Base-by-base conservation (phyloP, 2,113 vertebrate species). In the Neolamprologus sp. region DNA sequence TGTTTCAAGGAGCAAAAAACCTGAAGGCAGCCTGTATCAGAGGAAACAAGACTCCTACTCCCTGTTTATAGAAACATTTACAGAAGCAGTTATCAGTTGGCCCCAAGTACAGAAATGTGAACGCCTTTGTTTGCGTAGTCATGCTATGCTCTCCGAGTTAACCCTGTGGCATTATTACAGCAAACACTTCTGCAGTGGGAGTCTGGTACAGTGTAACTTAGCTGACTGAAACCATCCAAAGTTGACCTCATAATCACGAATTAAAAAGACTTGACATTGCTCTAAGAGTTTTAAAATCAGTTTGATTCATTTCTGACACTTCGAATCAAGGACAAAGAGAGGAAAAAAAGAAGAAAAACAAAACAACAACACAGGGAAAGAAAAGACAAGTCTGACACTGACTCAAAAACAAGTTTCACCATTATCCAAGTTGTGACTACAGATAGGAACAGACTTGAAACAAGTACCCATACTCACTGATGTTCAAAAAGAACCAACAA, bases 71-170 rank as follows among this genome's bases (percentile, higher is more conserved):
- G 71, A 90, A 78, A 28, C 65, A 3, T 37, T 47, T n/a, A 78
- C 79, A 16, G 65, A 16, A 37, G 88, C n/a, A 60, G 81, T 47
- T 35, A 73, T 85, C 42, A 35, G 68, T 21, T 19, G 45, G 82
- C 65, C 53, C 31, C 23, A 65, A 81, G 75, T 17, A 3, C 47
- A 87, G 71, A 88, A 91, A 82, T 13, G 87, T 80, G 55, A 90
- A 89, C 68, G 82, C 89, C 91, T 92, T 88, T 94, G 91, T 95
- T 92, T 94, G 89, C 19, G 13, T 9, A 84, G 85, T 89, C 83
- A 91, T 81, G 91, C 79, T 82, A 85, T 7, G 87, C 81, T 84
- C 86, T 33, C 23, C 1, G 14, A 88, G 87, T 12, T 71, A 45
- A 93, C 63, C 65, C 83, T 6, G 47, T 33, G 71, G 85, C 60